Base-by-base conservation (phyloP, 2,888 invertebrate species). In the Parnassius mnemosyne region DNA sequence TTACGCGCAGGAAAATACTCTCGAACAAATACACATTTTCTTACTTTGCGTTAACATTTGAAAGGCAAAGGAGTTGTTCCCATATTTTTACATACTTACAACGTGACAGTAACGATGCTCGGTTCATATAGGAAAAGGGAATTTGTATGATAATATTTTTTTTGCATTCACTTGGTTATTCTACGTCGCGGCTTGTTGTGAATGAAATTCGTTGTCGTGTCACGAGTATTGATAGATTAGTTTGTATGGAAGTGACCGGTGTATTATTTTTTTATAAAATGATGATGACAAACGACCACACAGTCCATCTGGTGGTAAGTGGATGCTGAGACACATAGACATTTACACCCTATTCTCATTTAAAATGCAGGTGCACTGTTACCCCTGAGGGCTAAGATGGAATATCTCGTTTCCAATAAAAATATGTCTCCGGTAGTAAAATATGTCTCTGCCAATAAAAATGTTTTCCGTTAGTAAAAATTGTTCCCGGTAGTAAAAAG, bases 81-180 rank as follows among this genome's bases (percentile, higher is more conserved):
- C 34, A 89, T 89, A 89, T 88, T 88, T 16, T 89, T 86, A 87
- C 87, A 87, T 88, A 85, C 85, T 85, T 85, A 81, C 80, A 77
- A 74, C 74, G 78, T 78, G 82, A 86, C 85, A 85, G 83, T 84
- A 80, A 82, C 82, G 78, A 20, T 56, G 79, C 79, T 75, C 75
- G 79, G 82, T 83, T 87, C 85, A 86, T 87, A 87, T 84, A 86
- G 86, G 85, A 85, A 83, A 82, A 81, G n/a, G 73, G 80, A 86
- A 89, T 90, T 90, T 88, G 88, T 90, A 89, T 89, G 89, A 89
- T 89, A 90, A 90, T 89, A 34, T 34, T 7, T 7, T 7, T 34
- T 7, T 34, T 34, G 34, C 34, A 34, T 34, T 34, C 34, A 34
- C 63, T 60, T 46, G 56, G 60, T 58, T 59, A 63, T 63, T 87